phyloP scores from a whole-genome alignment of 2,888 invertebrate species.

The Microplitis deprimator region DNA sequence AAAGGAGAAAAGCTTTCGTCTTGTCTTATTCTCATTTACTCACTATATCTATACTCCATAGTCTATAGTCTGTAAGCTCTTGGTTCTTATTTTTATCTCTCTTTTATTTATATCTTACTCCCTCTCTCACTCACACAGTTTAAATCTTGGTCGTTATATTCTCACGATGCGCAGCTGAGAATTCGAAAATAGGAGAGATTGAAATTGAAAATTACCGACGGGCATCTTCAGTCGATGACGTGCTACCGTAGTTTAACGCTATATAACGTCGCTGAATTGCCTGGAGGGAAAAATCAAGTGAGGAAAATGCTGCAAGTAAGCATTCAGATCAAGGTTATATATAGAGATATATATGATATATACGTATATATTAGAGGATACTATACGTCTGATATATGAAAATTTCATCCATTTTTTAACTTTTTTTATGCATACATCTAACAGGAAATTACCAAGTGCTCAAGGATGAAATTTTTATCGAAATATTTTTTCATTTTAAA shows the following conservation, averaged over 20 bases:
- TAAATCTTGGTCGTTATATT: slow-evolving; percentile 13
- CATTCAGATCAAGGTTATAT: slow-evolving; percentile 21
- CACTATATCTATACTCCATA: not conserved
- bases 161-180: slow-evolving; percentile 41
- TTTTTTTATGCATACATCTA: not conserved
- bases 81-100: not conserved
- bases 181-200: slow-evolving; percentile 49
- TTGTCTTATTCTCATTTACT: not conserved
- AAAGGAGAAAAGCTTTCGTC: slow-evolving; percentile 13
- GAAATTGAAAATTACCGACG: slow-evolving; percentile 47
- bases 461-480: slow-evolving; percentile 1
- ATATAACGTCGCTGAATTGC: not conserved
- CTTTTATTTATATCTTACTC: not conserved
- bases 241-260: not conserved
- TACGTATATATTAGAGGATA: not conserved
- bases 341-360: not conserved
- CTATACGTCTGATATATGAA: not conserved
- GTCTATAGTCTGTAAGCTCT: not conserved
- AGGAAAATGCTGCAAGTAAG: slow-evolving; percentile 25
- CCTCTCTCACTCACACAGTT: not conserved
- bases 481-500: not conserved
- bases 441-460: not conserved
- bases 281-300: slow-evolving; percentile 3
- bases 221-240: slow-evolving; percentile 28
- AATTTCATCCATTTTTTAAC: not conserved